These are phyloP conservation scores for Drosophila subsilvestris DNA, from an alignment of 2,888 invertebrate species.

Conservation along the genomic window DNA sequence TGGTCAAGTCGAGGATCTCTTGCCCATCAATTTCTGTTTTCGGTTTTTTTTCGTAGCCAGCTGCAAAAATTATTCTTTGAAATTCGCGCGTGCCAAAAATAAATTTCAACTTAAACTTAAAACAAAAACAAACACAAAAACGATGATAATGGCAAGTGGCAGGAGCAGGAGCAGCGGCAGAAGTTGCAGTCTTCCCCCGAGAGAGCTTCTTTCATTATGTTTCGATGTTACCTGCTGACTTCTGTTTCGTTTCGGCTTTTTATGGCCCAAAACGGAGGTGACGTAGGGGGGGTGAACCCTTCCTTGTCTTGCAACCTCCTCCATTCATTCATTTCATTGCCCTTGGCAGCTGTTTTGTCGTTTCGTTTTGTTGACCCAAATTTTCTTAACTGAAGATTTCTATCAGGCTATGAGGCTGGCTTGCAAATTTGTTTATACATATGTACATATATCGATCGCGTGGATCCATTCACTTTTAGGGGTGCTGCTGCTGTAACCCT, in stretches of 20 bases:
- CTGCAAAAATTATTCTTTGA: slow-evolving; percentile 29
- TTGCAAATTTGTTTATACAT: background rate
- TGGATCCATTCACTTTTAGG: background rate
- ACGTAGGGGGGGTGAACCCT: slow-evolving; percentile 4
- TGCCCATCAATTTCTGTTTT: slow-evolving; percentile 2
- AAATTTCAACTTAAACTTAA: slow-evolving; percentile 29
- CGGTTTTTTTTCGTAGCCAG: slow-evolving; percentile 14
- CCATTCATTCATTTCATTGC: slow-evolving; percentile 25
- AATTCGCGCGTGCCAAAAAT: slow-evolving; percentile 46
- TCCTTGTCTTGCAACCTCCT: slow-evolving; percentile 13
- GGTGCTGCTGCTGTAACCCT: slow-evolving; percentile 12
- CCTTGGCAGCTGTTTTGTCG: slow-evolving; percentile 41
- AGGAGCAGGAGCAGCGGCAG: background rate
- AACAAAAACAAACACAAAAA: slow-evolving; percentile 13
- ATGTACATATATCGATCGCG: background rate
- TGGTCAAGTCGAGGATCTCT: background rate
- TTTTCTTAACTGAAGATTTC: slow-evolving; percentile 61
- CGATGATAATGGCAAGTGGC: background rate
- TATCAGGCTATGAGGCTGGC: slow-evolving; percentile 53
- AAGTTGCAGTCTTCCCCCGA: background rate
- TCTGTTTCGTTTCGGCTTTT: slow-evolving; percentile 33
- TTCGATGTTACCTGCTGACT: slow-evolving; percentile 43
- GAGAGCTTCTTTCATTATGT: slow-evolving; percentile 16
- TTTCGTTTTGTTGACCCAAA: slow-evolving; percentile 43
- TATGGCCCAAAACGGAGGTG: background rate